These are phyloP conservation scores for Palythoa grandiflora DNA, from an alignment of 92 coral and sea anemone genomes.

Conservation along the genomic window DNA sequence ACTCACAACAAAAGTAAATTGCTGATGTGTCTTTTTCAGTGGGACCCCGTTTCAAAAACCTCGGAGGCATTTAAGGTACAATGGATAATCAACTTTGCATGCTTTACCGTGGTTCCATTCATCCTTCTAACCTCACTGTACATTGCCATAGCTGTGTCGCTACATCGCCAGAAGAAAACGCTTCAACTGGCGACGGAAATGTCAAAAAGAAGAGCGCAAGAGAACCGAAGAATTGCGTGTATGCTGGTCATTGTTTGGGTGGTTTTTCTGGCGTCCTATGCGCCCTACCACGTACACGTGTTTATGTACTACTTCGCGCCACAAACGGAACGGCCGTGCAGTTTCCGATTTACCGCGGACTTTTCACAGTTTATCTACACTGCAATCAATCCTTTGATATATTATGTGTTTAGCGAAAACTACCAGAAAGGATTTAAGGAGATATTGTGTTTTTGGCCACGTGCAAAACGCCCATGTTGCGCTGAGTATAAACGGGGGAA, in stretches of 20 bases:
- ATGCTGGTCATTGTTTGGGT: slow-evolving; percentile 22
- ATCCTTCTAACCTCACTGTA: slow-evolving; percentile 15
- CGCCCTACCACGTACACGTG: slow-evolving; percentile 29
- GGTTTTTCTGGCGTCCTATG: slow-evolving; percentile 23
- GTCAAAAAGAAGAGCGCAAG: slow-evolving; percentile 22
- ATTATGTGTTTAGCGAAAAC: slow-evolving; percentile 32
- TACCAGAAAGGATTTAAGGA: slow-evolving; percentile 20
- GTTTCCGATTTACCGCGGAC: slow-evolving; percentile 34
- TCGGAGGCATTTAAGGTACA: slow-evolving; percentile 38
- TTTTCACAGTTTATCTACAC: slow-evolving; percentile 45
- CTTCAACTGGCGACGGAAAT: slow-evolving; percentile 24
- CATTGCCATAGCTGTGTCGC: slow-evolving; percentile 29
- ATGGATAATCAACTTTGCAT: slow-evolving; percentile 39
- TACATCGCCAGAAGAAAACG: slow-evolving; percentile 33
- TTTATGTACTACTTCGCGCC: slow-evolving; percentile 36
- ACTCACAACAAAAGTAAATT: background rate
- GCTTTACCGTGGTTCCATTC: slow-evolving; percentile 32
- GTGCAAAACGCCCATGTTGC: background rate
- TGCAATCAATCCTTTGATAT: slow-evolving; percentile 28
- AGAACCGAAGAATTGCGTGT: slow-evolving; percentile 25
- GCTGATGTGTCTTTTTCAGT: slow-evolving; percentile 5
- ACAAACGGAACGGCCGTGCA: slow-evolving; percentile 22
- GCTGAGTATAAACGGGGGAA: background rate
- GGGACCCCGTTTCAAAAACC: slow-evolving; percentile 27
- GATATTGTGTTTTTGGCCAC: slow-evolving; percentile 1